Evolutionary conservation across 2,888 invertebrate species (phyloP).

Genomic region (Nomada fabriciana): DNA sequence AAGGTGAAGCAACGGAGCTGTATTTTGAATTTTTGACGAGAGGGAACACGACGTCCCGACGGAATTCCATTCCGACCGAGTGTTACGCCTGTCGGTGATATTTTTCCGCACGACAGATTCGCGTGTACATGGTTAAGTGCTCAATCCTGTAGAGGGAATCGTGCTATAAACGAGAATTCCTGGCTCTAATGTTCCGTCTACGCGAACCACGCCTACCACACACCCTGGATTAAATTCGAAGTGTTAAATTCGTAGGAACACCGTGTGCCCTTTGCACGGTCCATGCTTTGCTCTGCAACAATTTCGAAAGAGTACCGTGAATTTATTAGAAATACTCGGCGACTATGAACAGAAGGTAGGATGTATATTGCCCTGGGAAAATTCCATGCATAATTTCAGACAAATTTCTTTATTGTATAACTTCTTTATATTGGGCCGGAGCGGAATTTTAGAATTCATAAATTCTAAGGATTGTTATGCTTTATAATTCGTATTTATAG

Average conservation of each 20-base stretch:
- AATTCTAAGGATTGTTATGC: no score
- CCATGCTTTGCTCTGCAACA: background rate
- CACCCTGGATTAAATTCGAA: conserved; percentile 29
- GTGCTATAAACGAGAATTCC: conserved; percentile 53
- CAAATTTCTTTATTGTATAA: no score
- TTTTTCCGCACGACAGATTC: conserved; percentile 58
- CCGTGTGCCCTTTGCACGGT: background rate
- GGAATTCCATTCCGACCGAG: conserved; percentile 46
- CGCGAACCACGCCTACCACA: background rate
- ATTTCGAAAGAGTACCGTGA: background rate
- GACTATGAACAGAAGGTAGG: background rate
- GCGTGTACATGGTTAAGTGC: conserved; percentile 58
- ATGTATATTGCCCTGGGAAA: background rate
- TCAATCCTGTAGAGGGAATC: conserved; percentile 50
- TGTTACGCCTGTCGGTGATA: conserved; percentile 45
- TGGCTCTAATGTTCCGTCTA: conserved; percentile 45
- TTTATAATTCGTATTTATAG: no score
- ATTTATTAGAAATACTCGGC: background rate
- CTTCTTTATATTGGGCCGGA: no score
- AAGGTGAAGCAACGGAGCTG: background rate
- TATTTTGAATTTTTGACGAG: conserved; percentile 58
- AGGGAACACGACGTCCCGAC: conserved; percentile 29
- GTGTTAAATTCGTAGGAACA: conserved; percentile 9
- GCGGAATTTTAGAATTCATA: no score
- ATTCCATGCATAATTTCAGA: no score